These are phyloP conservation scores for Passer domesticus DNA, from an alignment of 2,113 vertebrate genomes.

Conservation along the genomic window DNA sequence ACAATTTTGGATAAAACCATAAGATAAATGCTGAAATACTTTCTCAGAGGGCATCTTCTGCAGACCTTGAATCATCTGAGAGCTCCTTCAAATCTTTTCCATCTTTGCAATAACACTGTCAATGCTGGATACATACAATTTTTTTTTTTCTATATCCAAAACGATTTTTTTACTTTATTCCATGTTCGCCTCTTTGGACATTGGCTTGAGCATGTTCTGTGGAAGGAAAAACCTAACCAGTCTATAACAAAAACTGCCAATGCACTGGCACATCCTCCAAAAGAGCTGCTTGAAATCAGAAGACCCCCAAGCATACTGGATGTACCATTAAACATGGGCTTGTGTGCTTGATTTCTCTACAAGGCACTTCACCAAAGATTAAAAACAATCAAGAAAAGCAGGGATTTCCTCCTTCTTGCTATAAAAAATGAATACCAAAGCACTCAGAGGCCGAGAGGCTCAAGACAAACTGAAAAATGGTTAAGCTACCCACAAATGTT, in stretches of 20 bases:
- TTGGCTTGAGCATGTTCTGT: background rate
- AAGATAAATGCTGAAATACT: background rate
- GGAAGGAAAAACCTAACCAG: background rate
- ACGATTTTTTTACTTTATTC: background rate
- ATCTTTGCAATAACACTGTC: background rate
- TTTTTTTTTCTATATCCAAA: background rate
- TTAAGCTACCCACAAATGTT: background rate
- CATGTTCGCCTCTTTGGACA: background rate
- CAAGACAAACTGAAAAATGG: background rate
- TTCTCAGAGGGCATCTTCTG: background rate
- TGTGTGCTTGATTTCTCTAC: background rate
- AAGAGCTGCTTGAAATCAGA: background rate
- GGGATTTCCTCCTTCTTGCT: background rate
- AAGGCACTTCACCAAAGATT: background rate
- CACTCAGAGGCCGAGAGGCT: background rate
- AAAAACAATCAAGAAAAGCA: background rate
- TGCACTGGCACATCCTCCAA: background rate
- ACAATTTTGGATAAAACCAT: background rate
- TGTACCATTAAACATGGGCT: background rate
- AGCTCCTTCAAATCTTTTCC: background rate
- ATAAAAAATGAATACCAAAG: background rate
- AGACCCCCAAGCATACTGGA: background rate
- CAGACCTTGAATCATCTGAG: accelerated
- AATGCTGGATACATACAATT: background rate
- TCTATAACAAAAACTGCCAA: background rate